A percentile compares a stretch with the other conserved stretches of the same genome.
phyloP scores from a whole-genome alignment of 1,140 invertebrate species.

The Ceratina japonica region DNA sequence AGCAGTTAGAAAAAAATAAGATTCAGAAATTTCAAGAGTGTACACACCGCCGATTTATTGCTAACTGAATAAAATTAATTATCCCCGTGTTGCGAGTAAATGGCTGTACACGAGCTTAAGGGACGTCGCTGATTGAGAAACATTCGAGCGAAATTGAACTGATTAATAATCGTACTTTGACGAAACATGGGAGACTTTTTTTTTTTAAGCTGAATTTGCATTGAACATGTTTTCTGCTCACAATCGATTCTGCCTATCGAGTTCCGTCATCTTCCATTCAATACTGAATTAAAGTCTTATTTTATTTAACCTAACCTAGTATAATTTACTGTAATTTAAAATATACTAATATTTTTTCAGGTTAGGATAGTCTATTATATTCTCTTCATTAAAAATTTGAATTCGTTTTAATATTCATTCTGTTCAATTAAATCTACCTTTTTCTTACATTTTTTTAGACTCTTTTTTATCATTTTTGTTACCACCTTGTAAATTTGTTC shows the following conservation, averaged over 20 bases:
- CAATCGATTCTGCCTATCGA: neutral
- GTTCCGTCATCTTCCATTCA: neutral
- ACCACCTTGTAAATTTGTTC: too few relatives aligned
- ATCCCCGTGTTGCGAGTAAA: neutral
- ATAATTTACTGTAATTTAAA: too few relatives aligned
- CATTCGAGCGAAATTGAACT: neutral
- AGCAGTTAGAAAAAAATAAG: neutral
- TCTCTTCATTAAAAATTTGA: too few relatives aligned
- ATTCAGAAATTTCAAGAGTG: too few relatives aligned
- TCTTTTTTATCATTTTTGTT: too few relatives aligned
- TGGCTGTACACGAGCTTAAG: neutral
- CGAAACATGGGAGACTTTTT: neutral
- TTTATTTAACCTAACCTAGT: too few relatives aligned
- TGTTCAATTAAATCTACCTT: neutral
- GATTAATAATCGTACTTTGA: neutral
- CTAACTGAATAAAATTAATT: neutral
- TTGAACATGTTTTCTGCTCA: neutral
- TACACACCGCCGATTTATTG: neutral
- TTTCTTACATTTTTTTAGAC: too few relatives aligned
- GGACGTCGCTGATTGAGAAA: neutral
- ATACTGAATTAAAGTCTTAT: too few relatives aligned
- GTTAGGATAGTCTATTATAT: too few relatives aligned
- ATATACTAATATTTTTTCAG: too few relatives aligned
- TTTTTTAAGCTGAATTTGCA: neutral
- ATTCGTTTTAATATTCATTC: too few relatives aligned